Base-by-base conservation (phyloP, 2,888 invertebrate genomes). In the Lacanobia oleracea region DNA sequence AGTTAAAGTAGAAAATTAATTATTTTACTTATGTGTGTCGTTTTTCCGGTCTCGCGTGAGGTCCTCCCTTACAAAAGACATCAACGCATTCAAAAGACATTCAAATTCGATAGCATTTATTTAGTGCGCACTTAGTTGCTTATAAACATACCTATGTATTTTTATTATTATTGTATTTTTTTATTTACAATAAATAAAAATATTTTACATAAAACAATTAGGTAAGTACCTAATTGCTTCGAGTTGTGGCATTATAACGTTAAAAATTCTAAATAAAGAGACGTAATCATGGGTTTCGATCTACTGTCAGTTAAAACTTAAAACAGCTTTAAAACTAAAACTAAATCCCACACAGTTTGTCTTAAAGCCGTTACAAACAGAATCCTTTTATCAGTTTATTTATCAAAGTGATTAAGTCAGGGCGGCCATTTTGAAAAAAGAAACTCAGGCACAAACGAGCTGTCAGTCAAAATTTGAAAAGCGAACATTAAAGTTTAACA, bases 331-430 rank as follows among this genome's bases (percentile, higher is more conserved):
- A 33, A 70, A 75, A 67, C 40, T 67, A 50, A 74, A 67, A 72
- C 33, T 54, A 84, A 85, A 72, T 78, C 88, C 89, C 84, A 87
- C 87, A 87, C 88, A 67, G 91, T 92, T 90, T 89, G 87, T 90
- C 91, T 91, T 89, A 88, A 75, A 82, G 73, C 77, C 83, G 75
- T 79, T 70, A 70, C 83, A 62, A 81, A 85, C 72, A 72, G 84
- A 87, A 89, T 87, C 79, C 76, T 80, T 89, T 87, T 89, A 91
- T 89, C 90, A 75, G 70, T 84, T 86, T 89, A 89, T 91, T 91
- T 90, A 90, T 89, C 87, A 85, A 84, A 84, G 84, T 86, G 85
- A 86, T 86, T 86, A 87, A 83, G 66, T 78, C 65, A 57, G 53
- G 37, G 77, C 85, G 63, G 84, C 86, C 86, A 87, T 87, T 68